A percentile compares a stretch with the other conserved stretches of the same genome.
phyloP scores from a whole-genome alignment of 2,888 invertebrate genomes.

The Sclerodermus sp. region DNA sequence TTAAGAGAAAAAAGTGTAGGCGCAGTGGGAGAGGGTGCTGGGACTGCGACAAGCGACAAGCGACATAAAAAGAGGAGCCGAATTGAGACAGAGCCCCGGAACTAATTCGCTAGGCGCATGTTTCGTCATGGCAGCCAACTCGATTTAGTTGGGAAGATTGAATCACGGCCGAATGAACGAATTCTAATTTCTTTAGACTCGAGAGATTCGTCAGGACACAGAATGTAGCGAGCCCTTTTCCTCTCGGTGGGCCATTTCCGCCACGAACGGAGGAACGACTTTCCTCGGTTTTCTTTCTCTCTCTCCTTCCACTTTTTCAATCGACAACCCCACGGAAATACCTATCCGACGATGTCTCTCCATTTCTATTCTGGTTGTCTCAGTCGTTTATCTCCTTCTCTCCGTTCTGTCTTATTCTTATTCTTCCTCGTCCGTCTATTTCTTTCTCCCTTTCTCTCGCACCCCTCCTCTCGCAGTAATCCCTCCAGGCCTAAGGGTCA shows the following conservation, averaged over 20 bases:
- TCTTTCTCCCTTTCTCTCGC: constrained; percentile 4
- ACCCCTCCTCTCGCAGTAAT: not conserved
- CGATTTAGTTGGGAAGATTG: constrained; percentile 32
- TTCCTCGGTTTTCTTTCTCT: constrained; percentile 29
- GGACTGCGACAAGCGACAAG: constrained; percentile 8
- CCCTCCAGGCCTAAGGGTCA: constrained; percentile 13
- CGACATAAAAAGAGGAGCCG: constrained; percentile 2
- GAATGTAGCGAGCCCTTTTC: constrained; percentile 4
- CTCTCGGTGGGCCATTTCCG: constrained; percentile 34
- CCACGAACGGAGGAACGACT: constrained; percentile 24
- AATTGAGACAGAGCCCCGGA: constrained; percentile 4
- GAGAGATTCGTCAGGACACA: not conserved
- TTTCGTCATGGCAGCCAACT: constrained; percentile 28
- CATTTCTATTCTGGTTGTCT: not conserved
- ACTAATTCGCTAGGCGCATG: constrained; percentile 27
- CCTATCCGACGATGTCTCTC: constrained; percentile 23
- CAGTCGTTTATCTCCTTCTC: not conserved
- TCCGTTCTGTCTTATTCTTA: not conserved
- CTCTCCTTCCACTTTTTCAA: constrained; percentile 10
- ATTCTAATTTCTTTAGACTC: constrained; percentile 28
- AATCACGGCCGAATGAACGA: constrained; percentile 28
- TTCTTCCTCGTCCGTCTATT: constrained; percentile 1
- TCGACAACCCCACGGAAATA: constrained; percentile 26
- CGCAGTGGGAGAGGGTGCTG: not conserved
- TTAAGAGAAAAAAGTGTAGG: constrained; percentile 5